Evolutionary conservation across 2,888 invertebrate species (phyloP).

Genomic region (Aspidiotus destructor): DNA sequence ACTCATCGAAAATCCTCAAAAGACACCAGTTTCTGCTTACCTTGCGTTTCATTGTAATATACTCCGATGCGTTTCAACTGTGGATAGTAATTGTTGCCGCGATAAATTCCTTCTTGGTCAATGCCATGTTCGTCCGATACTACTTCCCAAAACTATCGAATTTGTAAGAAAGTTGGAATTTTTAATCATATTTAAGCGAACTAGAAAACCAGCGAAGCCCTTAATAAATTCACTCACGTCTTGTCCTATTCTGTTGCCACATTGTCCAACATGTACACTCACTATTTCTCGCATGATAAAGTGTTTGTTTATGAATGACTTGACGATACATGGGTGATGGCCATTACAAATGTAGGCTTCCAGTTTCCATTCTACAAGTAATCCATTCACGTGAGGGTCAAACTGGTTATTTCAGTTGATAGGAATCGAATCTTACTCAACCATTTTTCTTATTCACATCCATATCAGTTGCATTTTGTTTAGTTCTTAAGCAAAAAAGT

Average conservation of each 20-base stretch:
- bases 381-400: no score
- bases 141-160: slow-evolving; percentile 36
- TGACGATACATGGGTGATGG: no score
- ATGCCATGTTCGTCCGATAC: slow-evolving; percentile 37
- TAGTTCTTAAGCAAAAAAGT: no score
- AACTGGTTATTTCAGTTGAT: no score
- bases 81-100: slow-evolving; percentile 25
- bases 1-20: not conserved
- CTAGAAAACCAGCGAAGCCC: not conserved
- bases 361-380: no score
- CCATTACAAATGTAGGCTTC: not conserved
- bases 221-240: slow-evolving; percentile 5
- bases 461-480: no score
- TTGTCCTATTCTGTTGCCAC: slow-evolving; percentile 22
- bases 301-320: no score
- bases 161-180: not conserved
- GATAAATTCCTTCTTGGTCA: slow-evolving; percentile 34
- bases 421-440: no score
- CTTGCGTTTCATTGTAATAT: slow-evolving; percentile 27
- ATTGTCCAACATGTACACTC: slow-evolving; percentile 26
- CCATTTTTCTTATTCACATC: no score
- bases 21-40: not conserved
- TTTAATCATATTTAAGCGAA: not conserved
- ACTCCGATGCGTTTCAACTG: slow-evolving; percentile 35
- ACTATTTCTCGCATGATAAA: slow-evolving; percentile 30